Base-by-base conservation (phyloP, 2,888 invertebrate species). In the Heliconius ismenius region DNA sequence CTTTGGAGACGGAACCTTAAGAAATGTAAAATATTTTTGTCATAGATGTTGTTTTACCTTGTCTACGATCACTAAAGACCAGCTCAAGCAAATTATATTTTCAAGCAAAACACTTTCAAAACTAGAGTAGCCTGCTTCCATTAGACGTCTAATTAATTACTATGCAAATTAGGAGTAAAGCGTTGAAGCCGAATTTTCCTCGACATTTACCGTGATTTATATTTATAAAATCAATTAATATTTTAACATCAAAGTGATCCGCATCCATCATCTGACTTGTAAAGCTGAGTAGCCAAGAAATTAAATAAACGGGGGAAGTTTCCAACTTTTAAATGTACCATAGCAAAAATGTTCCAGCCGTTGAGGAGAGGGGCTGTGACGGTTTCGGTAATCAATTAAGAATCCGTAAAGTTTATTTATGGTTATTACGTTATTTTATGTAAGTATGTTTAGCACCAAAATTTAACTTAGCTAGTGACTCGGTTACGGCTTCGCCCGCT, bases 201-300 rank as follows among this genome's bases (percentile, higher is more conserved):
- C 81, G 82, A 84, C 83, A 80, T 85, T 83, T 78, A 77, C 82
- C 77, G 81, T 81, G 83, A 86, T 84, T 88, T 87, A 83, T 81
- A 82, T 81, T 81, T 82, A 82, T 81, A 83, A 82, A 87, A 85
- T 86, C 85, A 88, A 86, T 86, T 86, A 87, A 84, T 84, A 84
- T 84, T 83, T 81, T 76, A 82, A 85, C 84, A 86, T 89, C 87
- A 87, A 88, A 86, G 84, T 78, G 72, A 83, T 83, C 81, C 81
- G 80, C 79, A 82, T 84, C 80, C 80, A 82, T 83, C 81, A 85
- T 84, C 86, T 84, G 82, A 85, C 82, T 87, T 85, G 81, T 81
- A 83, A 81, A 82, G 76, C 68, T 67, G 36, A 77, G 82, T 82
- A 81, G 82, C 80, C 77, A 79, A 81, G 81, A 83, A 83, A 82